A percentile compares a stretch with the other conserved stretches of the same genome.
phyloP scores from a whole-genome alignment of 2,888 invertebrate genomes.

The Oxyscelio sp. region DNA sequence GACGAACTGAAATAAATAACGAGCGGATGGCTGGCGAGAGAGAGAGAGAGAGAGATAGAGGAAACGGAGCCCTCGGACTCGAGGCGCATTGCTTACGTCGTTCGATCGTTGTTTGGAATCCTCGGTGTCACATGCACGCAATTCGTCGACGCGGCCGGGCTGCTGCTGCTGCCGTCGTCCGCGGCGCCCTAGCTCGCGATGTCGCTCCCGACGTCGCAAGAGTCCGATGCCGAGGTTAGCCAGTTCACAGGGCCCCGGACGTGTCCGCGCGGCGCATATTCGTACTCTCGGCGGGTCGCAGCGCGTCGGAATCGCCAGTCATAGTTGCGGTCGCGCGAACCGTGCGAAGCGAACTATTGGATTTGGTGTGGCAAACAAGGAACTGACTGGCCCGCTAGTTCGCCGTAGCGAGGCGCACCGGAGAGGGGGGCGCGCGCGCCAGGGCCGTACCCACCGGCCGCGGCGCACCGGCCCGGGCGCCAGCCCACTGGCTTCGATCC shows the following conservation, averaged over 20 bases:
- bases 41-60: no score
- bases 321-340: conserved; percentile 85
- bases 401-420: conserved; percentile 84
- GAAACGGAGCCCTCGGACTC: no score
- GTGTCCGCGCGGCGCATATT: conserved; percentile 56
- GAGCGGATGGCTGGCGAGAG: no score
- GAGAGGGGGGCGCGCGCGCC: conserved; percentile 77
- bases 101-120: conserved; percentile 48
- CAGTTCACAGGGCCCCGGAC: conserved; percentile 32
- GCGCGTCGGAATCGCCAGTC: conserved; percentile 73
- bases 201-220: no score
- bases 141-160: conserved; percentile 51
- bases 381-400: conserved; percentile 87
- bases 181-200: no score
- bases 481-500: background rate
- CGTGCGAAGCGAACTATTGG: conserved; percentile 88
- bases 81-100: conserved; percentile 40
- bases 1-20: no score
- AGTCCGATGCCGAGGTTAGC: no score
- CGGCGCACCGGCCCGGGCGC: conserved; percentile 26
- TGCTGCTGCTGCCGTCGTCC: conserved; percentile 8
- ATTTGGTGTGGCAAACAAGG: conserved; percentile 89
- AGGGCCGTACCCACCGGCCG: conserved; percentile 82
- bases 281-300: conserved; percentile 54
- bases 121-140: conserved; percentile 56